phyloP scores from a whole-genome alignment of 2,113 vertebrate species.

The Burhinus oedicnemus region DNA sequence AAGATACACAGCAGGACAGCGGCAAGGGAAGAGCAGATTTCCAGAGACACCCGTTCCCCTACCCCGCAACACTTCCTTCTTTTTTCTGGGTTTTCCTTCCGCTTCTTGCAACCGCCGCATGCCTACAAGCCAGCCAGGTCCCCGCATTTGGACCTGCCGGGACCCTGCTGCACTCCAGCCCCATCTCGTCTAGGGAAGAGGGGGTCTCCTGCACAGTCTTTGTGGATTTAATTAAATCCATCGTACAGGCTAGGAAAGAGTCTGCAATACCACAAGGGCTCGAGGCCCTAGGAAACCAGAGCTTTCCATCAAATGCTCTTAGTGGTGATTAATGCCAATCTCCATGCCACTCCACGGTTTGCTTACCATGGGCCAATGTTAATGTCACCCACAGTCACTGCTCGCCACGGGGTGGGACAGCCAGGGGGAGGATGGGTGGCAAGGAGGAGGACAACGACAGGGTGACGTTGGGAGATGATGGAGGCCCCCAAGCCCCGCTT shows the following conservation, averaged over 20 bases:
- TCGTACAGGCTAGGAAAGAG: not conserved
- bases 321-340: not conserved
- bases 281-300: accelerated
- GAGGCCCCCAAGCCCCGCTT: not conserved
- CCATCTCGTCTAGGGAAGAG: not conserved
- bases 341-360: accelerated
- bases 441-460: accelerated
- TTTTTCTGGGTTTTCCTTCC: not conserved
- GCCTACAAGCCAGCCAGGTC: accelerated
- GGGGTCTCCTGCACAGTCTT: not conserved
- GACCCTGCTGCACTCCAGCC: not conserved
- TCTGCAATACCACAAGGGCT: not conserved
- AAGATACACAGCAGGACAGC: not conserved
- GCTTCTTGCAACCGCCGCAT: accelerated
- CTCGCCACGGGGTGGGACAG: not conserved
- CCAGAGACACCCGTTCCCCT: not conserved
- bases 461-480: accelerated
- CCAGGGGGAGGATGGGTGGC: accelerated
- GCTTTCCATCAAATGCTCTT: not conserved
- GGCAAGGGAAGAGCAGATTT: not conserved
- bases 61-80: accelerated
- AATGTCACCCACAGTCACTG: not conserved
- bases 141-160: accelerated
- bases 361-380: not conserved
- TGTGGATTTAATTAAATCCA: not conserved